A percentile compares a stretch with the other conserved stretches of the same genome.
These are phyloP conservation scores for Silurus asotus DNA, from an alignment of 2,113 vertebrate species.

Conservation along the genomic window DNA sequence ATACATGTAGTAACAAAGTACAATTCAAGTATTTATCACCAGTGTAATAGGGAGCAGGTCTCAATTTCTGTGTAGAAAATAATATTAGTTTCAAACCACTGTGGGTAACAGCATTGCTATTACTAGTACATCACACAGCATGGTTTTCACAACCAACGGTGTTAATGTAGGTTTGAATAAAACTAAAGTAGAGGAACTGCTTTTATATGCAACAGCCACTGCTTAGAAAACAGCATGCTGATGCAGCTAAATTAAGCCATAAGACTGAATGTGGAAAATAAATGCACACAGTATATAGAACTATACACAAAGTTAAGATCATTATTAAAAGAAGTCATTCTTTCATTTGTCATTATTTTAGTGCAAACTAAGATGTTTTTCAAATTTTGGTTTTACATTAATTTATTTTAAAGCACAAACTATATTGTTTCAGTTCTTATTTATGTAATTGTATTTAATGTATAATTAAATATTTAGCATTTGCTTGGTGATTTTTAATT, in stretches of 20 bases:
- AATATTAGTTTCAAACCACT: neutral
- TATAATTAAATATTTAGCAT: neutral
- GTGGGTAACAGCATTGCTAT: neutral
- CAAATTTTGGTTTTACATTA: neutral
- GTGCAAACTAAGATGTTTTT: neutral
- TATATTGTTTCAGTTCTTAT: neutral
- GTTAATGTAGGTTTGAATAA: neutral
- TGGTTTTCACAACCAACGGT: neutral
- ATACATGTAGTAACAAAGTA: neutral
- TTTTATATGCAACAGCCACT: neutral
- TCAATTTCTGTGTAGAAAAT: neutral
- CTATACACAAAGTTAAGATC: neutral
- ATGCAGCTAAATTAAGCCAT: neutral
- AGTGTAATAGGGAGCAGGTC: neutral
- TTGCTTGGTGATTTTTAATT: neutral
- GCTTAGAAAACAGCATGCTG: neutral
- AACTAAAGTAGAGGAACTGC: neutral
- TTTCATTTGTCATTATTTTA: too few species aligned
- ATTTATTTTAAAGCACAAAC: neutral
- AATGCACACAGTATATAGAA: neutral
- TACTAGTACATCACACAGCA: neutral
- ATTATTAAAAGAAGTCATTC: neutral
- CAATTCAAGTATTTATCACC: neutral
- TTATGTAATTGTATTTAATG: neutral
- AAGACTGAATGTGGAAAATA: neutral